These are phyloP conservation scores for Catonia carolina DNA, from an alignment of 2,888 invertebrate genomes.

Conservation along the genomic window DNA sequence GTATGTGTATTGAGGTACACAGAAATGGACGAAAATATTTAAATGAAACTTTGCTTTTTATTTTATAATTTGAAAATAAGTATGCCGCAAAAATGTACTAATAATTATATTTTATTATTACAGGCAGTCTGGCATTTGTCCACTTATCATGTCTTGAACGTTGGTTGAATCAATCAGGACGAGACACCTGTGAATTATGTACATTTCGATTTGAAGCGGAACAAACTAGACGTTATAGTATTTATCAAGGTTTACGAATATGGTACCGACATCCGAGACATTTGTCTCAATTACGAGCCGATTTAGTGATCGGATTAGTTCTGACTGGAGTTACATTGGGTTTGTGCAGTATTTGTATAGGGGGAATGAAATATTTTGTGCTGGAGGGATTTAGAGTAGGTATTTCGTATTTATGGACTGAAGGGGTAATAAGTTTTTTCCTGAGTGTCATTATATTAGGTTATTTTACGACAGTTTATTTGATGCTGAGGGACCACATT, in stretches of 20 bases:
- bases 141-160: conserved; percentile 6
- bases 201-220: conserved; percentile 7
- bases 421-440: conserved; percentile 3
- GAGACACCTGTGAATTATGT: conserved; percentile 5
- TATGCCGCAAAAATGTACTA: too few species aligned
- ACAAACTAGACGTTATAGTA: background rate
- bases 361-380: conserved; percentile 8
- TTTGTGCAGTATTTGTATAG: background rate
- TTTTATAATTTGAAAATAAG: too few species aligned
- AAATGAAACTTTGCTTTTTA: too few species aligned
- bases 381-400: background rate
- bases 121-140: conserved; percentile 7
- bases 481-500: background rate
- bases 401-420: conserved; percentile 4
- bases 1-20: too few species aligned
- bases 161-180: conserved; percentile 2
- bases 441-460: background rate
- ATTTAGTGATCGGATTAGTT: conserved; percentile 2
- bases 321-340: background rate
- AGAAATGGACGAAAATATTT: too few species aligned
- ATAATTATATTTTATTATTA: background rate
- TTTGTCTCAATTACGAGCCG: conserved; percentile 1
- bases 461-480: conserved; percentile 5
- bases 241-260: background rate
- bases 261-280: conserved; percentile 7